phyloP scores from a whole-genome alignment of 2,888 invertebrate genomes.

The Diploptera punctata region DNA sequence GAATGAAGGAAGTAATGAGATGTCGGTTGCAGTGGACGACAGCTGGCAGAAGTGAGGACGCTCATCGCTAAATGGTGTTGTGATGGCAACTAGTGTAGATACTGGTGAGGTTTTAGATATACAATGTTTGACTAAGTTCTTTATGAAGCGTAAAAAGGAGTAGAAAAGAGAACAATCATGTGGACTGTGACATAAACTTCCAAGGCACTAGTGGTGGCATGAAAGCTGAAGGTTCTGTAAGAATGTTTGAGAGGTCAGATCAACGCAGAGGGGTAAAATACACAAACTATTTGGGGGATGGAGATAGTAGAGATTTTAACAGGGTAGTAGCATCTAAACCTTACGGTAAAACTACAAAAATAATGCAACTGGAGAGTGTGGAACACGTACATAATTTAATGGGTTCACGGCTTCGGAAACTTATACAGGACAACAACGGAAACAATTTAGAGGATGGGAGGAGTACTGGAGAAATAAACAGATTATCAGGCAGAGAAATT shows the following conservation, averaged over 20 bases:
- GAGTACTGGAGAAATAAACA: neutral
- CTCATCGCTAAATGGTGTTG: neutral
- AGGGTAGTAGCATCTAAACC: neutral
- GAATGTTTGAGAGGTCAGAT: neutral
- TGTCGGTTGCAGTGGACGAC: neutral
- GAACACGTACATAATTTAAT: neutral
- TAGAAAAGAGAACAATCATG: neutral
- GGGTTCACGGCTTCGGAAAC: neutral
- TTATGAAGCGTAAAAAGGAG: neutral
- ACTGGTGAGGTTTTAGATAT: neutral
- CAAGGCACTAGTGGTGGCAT: neutral
- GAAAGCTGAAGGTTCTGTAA: too few relatives aligned
- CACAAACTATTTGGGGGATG: neutral
- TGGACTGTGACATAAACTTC: neutral
- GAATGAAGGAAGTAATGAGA: neutral
- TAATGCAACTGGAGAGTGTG: too few relatives aligned
- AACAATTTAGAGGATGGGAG: neutral
- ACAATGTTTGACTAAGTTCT: neutral
- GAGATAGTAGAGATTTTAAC: neutral
- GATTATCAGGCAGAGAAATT: too few relatives aligned
- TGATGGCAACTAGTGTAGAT: neutral
- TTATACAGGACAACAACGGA: neutral
- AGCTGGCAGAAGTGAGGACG: neutral
- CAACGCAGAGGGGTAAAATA: neutral
- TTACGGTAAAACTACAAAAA: neutral